Evolutionary conservation across 1,140 invertebrate species (phyloP).

Genomic region (Globodera rostochiensis): DNA sequence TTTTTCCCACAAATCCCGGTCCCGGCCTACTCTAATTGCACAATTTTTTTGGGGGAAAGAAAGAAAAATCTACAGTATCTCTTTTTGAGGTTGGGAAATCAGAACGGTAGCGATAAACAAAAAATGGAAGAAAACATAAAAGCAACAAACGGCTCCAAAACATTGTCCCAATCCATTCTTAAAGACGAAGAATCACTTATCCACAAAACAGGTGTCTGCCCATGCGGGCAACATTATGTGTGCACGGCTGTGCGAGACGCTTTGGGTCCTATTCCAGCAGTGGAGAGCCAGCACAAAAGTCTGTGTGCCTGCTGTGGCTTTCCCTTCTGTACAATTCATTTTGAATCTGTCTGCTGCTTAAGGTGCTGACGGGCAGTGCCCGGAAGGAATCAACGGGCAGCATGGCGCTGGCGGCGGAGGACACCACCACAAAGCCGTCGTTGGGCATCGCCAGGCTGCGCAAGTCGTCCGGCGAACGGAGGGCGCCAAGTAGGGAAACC

Average conservation of each 20-base stretch:
- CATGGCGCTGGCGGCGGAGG: neutral
- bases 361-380: constrained; percentile 16
- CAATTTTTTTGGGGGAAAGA: no score
- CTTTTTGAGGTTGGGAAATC: no score
- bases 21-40: no score
- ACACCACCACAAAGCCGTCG: neutral
- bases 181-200: no score
- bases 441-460: neutral
- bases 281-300: constrained; percentile 32
- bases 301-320: constrained; percentile 39
- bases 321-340: constrained; percentile 26
- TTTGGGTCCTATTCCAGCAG: constrained; percentile 52
- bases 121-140: no score
- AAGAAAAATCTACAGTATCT: no score
- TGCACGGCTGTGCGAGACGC: constrained; percentile 40
- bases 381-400: constrained; percentile 37
- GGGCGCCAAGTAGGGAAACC: neutral
- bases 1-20: no score
- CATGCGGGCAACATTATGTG: constrained; percentile 64
- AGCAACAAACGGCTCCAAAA: no score
- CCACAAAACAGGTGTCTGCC: constrained; percentile 33
- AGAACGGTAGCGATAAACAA: no score
- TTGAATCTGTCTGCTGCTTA: constrained; percentile 23
- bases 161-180: no score
- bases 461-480: neutral